These are phyloP conservation scores for Sakesphorus luctuosus DNA, from an alignment of 2,113 vertebrate genomes.

Conservation along the genomic window DNA sequence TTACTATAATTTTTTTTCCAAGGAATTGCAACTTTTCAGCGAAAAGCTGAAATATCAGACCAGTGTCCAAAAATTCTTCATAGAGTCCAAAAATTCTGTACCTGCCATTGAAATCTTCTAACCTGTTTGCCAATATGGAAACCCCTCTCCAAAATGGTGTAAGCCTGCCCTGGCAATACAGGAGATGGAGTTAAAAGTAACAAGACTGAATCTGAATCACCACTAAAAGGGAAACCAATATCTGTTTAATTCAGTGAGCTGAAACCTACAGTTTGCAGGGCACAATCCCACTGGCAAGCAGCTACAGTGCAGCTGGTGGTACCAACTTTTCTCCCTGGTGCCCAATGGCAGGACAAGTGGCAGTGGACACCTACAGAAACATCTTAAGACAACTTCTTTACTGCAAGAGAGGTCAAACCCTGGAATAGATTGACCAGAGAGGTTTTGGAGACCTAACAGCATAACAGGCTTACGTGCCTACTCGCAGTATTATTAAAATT, in stretches of 20 bases:
- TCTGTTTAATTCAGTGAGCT: not conserved
- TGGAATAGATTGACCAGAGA: not conserved
- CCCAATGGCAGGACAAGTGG: not conserved
- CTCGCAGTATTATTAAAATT: not conserved
- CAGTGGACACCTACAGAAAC: not conserved
- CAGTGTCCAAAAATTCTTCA: not conserved
- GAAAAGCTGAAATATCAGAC: not conserved
- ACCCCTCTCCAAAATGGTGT: not conserved
- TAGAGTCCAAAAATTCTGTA: not conserved
- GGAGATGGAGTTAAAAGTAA: not conserved
- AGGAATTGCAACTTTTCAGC: not conserved
- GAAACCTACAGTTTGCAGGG: not conserved
- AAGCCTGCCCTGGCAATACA: not conserved
- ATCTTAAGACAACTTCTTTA: not conserved
- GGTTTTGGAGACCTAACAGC: not conserved
- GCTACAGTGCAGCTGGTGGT: not conserved
- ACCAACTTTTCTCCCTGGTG: not conserved
- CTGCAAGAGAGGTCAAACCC: not conserved
- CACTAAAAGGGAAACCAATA: not conserved
- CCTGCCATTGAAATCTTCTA: not conserved
- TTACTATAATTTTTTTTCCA: not conserved
- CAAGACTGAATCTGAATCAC: not conserved
- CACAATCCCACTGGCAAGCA: not conserved
- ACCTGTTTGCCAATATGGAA: not conserved
- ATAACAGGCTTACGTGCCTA: not conserved